Base-by-base conservation (phyloP, 2,888 invertebrate genomes). In the Hartigia nigra region DNA sequence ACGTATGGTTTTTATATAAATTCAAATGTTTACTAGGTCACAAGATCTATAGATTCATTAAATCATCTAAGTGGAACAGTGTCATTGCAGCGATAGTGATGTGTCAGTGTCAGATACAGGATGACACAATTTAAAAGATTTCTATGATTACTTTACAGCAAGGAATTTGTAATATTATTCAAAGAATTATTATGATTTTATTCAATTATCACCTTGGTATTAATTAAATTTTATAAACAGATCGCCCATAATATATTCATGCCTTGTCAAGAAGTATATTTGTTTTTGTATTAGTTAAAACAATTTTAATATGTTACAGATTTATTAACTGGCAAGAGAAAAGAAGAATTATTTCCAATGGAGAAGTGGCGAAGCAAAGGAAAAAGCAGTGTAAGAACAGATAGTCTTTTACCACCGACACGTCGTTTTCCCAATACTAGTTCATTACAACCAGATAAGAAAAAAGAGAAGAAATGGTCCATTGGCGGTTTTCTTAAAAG, bases 401-500 rank as follows among this genome's bases (percentile, higher is more conserved):
- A 87, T 32, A 87, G 87, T 75, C 82, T 88, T 32, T 76, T 87
- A 32, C 87, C 88, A 5, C 86, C 88, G 0, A 88, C 86, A 0
- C 80, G 82, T 34, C 86, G 86, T 5, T 31, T 83, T 14, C 80
- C 83, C 78, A 70, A 82, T 36, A 76, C 82, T 0, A 83, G 83
- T 12, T 77, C 84, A 32, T 80, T 81, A 4, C 36, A 82, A 3
- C 74, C 81, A 1, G 84, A 93, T 82, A 94, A 93, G 87, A 95
- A 95, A 86, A 95, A 95, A 85, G 92, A 92, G 85, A 94, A 94
- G 88, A 96, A 96, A 91, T 97, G 97, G 97, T 96, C 96, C 12
- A 94, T 97, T 74, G 96, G 97, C 12, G 95, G 95, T 86, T 93
- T 97, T 4, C 96, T 97, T 88, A 93, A 96, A 82, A 93, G 95